Base-by-base conservation (phyloP, 2,797 vertebrate genomes). In the Phoxinus dragarum region DNA sequence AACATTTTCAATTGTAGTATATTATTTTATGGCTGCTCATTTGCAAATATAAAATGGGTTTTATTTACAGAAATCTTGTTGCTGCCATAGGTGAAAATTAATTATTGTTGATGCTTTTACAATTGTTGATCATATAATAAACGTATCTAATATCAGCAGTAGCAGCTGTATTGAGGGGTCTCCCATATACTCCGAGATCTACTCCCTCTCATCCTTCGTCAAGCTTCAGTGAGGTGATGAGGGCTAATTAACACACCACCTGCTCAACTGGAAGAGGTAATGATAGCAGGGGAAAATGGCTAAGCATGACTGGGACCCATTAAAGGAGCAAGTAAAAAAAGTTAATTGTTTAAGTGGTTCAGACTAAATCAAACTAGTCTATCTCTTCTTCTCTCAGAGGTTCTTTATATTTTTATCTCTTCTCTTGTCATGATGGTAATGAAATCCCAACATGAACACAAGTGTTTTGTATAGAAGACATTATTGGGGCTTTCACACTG, bases 201-300 rank as follows among this genome's bases (percentile, higher is more conserved):
- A 34, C 67, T 42, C 38, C 34, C 76, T 66, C 21, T 64, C 56
- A 75, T 69, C n/a, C 42, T 86, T 27, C 42, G 23, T 86, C 69
- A 67, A 64, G 79, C 64, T 79, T 71, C 64, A 69, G 42, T 71
- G 36, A 86, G 31, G 64, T 68, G 76, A 85, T 72, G 76, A 75
- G 61, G 68, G 49, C 42, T 87, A 75, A 87, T 80, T 81, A 75
- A 49, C 42, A 67, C 64, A 76, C 82, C 86, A 84, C 83, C 77
- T 87, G 86, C 40, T 84, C 86, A 80, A 44, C 66, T 71, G 40
- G 47, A 78, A 54, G 47, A 69, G 36, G 12, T 77, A 47, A 84
- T 34, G 56, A 68, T 40, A 27, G 10, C 72, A 76, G 69, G 54
- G 69, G 27, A 81, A 47, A 73, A 82, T n/a, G 40, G 59, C 56